A percentile compares a stretch with the other conserved stretches of the same genome.
Evolutionary conservation across 2,797 vertebrate genomes (phyloP).

Genomic region (Spinus pinus): DNA sequence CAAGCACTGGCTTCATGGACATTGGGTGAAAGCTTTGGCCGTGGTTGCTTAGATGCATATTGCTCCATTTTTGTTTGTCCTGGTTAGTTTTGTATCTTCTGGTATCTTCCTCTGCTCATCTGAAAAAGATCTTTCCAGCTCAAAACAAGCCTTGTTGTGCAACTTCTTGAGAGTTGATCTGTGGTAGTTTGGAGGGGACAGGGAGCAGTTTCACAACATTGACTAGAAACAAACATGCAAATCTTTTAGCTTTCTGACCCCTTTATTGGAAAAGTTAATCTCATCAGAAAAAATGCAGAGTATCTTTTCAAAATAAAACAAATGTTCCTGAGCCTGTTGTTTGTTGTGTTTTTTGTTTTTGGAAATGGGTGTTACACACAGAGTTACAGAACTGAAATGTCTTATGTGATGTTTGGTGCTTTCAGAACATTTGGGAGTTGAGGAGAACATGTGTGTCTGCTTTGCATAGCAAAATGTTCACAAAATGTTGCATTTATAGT

Average conservation of each 20-base stretch:
- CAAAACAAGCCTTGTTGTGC: background rate
- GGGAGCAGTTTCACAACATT: background rate
- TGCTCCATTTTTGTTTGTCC: background rate
- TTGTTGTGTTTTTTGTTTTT: background rate
- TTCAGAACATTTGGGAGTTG: background rate
- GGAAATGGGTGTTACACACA: background rate
- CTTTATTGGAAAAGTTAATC: constrained; percentile 2
- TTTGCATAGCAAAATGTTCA: background rate
- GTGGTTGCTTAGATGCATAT: background rate
- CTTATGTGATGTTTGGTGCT: background rate
- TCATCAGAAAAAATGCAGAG: background rate
- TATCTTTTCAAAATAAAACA: background rate
- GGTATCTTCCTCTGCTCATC: background rate
- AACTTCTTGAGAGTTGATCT: background rate
- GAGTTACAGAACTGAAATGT: background rate
- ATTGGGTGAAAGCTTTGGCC: background rate
- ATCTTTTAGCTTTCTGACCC: background rate
- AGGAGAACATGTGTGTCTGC: background rate
- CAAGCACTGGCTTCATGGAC: background rate
- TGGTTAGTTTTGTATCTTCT: background rate
- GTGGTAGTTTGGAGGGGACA: background rate
- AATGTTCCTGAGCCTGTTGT: background rate
- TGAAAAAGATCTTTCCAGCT: background rate
- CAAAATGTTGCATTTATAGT: background rate
- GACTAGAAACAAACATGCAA: background rate